Evolutionary conservation across 2,888 invertebrate species (phyloP).

Genomic region (Drosophila nr. perissopoda): DNA sequence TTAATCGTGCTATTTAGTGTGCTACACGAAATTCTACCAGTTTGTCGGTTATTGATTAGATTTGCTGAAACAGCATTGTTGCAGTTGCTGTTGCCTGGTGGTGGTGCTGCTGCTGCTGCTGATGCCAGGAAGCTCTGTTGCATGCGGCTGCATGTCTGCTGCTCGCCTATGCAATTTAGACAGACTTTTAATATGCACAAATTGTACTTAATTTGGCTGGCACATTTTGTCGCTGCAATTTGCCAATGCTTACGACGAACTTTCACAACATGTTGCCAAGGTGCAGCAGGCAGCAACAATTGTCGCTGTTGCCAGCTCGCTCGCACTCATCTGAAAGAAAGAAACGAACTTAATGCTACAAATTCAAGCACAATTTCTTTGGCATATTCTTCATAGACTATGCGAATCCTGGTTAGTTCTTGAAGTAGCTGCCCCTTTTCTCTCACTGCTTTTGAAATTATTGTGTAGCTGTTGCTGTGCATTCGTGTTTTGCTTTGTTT

Average conservation of each 20-base stretch:
- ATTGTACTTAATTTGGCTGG: slow-evolving; percentile 77
- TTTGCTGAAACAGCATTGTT: slow-evolving; percentile 38
- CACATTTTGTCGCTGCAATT: slow-evolving; percentile 78
- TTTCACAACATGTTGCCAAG: slow-evolving; percentile 74
- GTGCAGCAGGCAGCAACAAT: slow-evolving; percentile 43
- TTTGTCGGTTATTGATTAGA: slow-evolving; percentile 80
- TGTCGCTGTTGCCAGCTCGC: slow-evolving; percentile 17
- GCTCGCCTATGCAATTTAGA: slow-evolving; percentile 66
- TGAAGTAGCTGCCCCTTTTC: slow-evolving; percentile 5
- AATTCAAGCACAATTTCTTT: not conserved
- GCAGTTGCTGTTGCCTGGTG: slow-evolving; percentile 2
- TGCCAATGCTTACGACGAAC: slow-evolving; percentile 54
- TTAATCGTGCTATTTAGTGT: slow-evolving; percentile 81
- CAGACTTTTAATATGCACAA: slow-evolving; percentile 77
- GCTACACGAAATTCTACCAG: slow-evolving; percentile 80
- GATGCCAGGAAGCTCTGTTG: slow-evolving; percentile 69
- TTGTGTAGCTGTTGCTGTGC: slow-evolving; percentile 35
- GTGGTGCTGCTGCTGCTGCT: not conserved
- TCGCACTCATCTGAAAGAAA: not conserved
- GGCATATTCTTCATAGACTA: not conserved
- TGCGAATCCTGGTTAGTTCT: not conserved
- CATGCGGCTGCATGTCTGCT: slow-evolving; percentile 42
- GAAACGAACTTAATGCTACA: not conserved
- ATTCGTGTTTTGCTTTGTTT: slow-evolving; percentile 55
- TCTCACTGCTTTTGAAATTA: slow-evolving; percentile 8